phyloP scores from a whole-genome alignment of 1,140 invertebrate species.

The Drosophila truncata region DNA sequence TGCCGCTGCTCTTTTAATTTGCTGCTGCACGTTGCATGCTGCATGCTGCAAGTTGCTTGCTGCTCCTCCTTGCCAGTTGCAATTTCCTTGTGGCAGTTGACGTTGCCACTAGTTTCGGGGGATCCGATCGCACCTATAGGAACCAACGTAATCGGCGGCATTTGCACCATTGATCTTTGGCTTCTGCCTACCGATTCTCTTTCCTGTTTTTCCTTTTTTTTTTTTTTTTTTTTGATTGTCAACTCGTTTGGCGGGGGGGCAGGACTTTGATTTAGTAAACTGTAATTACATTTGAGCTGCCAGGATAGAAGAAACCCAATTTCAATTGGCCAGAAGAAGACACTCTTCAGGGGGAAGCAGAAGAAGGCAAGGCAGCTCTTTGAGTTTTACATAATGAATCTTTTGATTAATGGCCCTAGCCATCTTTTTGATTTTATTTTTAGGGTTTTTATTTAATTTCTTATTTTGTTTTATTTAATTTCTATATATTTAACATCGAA shows the following conservation, averaged over 20 bases:
- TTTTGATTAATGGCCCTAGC: not conserved
- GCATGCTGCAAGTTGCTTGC: not conserved
- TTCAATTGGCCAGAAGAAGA: conserved; percentile 7
- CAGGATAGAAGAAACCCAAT: conserved; percentile 9
- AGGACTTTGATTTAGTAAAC: conserved; percentile 49
- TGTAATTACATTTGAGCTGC: conserved; percentile 41
- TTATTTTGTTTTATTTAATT: no score
- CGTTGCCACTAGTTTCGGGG: conserved; percentile 51
- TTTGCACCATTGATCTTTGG: conserved; percentile 47
- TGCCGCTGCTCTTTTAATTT: conserved; percentile 64
- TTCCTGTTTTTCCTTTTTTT: not conserved
- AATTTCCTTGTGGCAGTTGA: conserved; percentile 51
- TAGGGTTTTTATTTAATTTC: not conserved
- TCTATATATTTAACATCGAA: no score
- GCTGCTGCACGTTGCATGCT: conserved; percentile 49
- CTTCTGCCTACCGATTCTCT: conserved; percentile 17
- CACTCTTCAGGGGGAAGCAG: not conserved
- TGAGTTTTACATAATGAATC: no score
- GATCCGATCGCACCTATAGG: conserved; percentile 46
- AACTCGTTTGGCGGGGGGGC: conserved; percentile 16
- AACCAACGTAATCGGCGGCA: conserved; percentile 22
- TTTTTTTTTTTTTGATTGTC: conserved; percentile 36
- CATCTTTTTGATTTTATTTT: not conserved
- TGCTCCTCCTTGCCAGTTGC: conserved; percentile 44
- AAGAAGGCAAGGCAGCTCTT: not conserved